Conservation (phyloP, 2,888 invertebrate genomes). For the Amphipyra tragopoginis region DNA sequence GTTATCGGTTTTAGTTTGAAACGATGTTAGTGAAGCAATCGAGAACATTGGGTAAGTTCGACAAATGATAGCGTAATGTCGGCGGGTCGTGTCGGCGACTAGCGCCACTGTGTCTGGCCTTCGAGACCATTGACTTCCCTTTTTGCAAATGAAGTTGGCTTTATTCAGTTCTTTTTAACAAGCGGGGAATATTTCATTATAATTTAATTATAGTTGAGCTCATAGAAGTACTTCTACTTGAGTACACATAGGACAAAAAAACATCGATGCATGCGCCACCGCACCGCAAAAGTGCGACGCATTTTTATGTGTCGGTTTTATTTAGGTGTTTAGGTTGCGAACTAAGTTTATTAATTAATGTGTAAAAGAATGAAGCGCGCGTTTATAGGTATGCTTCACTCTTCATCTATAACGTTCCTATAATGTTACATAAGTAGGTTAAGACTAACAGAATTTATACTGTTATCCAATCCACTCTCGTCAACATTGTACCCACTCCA, state of each 20-base stretch:
- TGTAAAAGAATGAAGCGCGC: too few relatives aligned
- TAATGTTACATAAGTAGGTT: too few relatives aligned
- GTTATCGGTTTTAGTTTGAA: conserved; percentile 46
- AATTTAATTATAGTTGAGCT: conserved; percentile 23
- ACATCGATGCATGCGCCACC: too few relatives aligned
- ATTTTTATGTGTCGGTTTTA: too few relatives aligned
- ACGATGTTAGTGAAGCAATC: conserved; percentile 59
- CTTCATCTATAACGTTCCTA: too few relatives aligned
- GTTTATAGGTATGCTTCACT: too few relatives aligned
- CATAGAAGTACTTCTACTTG: neutral
- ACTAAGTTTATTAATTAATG: too few relatives aligned
- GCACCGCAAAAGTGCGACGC: too few relatives aligned
- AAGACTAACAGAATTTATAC: neutral
- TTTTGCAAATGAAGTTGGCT: conserved; percentile 67
- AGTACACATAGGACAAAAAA: too few relatives aligned
- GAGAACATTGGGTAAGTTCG: conserved; percentile 78
- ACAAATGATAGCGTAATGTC: conserved; percentile 79
- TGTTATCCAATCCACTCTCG: neutral
- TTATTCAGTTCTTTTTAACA: conserved; percentile 41
- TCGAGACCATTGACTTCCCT: conserved; percentile 77
- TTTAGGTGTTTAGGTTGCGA: too few relatives aligned
- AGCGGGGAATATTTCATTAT: conserved; percentile 30
- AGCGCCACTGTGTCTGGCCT: conserved; percentile 82
- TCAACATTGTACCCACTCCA: conserved; percentile 21
- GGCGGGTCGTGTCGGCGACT: conserved; percentile 67